These are phyloP conservation scores for Pseudomyrmex concolor DNA, from an alignment of 1,140 invertebrate species.

Conservation along the genomic window DNA sequence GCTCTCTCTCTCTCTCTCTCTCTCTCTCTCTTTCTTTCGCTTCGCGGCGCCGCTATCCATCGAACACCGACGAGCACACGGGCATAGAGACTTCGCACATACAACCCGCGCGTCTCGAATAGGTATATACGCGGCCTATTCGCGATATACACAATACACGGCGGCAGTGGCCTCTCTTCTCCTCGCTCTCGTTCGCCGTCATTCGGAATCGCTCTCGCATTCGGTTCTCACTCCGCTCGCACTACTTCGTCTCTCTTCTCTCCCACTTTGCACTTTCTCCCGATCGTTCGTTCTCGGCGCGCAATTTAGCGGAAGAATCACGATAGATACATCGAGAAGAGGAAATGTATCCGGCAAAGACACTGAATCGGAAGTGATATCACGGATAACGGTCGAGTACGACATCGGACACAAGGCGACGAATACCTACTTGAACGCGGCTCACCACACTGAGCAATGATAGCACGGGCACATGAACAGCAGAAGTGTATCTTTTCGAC, in stretches of 20 bases:
- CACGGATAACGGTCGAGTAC: constrained; percentile 6
- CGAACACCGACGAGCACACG: constrained; percentile 45
- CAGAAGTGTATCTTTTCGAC: background rate
- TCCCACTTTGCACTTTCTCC: constrained; percentile 5
- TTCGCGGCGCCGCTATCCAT: background rate
- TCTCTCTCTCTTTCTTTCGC: constrained; percentile 13
- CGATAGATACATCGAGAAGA: background rate
- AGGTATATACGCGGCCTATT: constrained; percentile 56
- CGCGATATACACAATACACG: constrained; percentile 61
- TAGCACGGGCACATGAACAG: background rate
- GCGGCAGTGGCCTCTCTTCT: constrained; percentile 53
- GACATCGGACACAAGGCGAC: constrained; percentile 24
- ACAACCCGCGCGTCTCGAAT: constrained; percentile 41
- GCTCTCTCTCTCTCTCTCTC: background rate
- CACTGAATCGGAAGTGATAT: background rate
- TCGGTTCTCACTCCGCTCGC: constrained; percentile 15
- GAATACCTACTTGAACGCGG: background rate
- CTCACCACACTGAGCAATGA: background rate
- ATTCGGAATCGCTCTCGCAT: constrained; percentile 27
- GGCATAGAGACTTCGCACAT: constrained; percentile 49
- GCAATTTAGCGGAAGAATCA: constrained; percentile 10
- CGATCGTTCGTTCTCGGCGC: constrained; percentile 21
- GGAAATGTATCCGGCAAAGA: constrained; percentile 15
- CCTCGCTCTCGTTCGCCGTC: constrained; percentile 27
- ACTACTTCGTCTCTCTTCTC: background rate